Conservation (phyloP, 2,888 invertebrate species). For the Mythimna pallens region DNA sequence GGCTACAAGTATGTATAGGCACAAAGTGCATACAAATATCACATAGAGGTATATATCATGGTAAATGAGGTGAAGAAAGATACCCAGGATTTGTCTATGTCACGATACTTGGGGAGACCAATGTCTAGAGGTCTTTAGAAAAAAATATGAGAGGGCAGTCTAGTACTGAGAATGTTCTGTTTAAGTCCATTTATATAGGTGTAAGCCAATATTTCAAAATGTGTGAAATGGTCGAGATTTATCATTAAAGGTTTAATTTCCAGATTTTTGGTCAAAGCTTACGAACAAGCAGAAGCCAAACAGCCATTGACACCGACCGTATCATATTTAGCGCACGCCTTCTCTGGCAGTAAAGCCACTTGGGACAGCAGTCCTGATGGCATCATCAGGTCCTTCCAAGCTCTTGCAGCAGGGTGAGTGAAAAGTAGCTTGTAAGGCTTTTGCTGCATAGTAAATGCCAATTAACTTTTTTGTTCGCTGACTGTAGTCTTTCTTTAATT, state of each 20-base stretch:
- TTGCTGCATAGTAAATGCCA: too few species aligned
- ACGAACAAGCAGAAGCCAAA: slow-evolving; percentile 92
- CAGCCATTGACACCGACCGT: slow-evolving; percentile 92
- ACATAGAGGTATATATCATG: background rate
- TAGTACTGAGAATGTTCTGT: background rate
- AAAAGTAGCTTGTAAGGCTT: too few species aligned
- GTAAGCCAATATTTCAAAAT: too few species aligned
- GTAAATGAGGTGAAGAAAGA: background rate
- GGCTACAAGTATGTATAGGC: background rate
- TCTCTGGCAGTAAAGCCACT: slow-evolving; percentile 54
- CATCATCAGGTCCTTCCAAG: slow-evolving; percentile 90
- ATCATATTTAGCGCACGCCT: slow-evolving; percentile 89
- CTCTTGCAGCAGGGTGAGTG: slow-evolving; percentile 91
- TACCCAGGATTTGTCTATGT: background rate
- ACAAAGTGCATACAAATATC: background rate
- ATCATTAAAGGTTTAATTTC: background rate
- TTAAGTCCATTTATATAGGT: too few species aligned
- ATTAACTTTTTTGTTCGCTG: too few species aligned
- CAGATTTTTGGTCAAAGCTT: slow-evolving; percentile 94
- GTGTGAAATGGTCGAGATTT: background rate
- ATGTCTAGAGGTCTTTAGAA: background rate
- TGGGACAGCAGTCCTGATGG: slow-evolving; percentile 86
- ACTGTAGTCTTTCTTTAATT: background rate
- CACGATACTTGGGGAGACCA: background rate
- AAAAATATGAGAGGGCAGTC: background rate